Conservation (phyloP, 37 sponge, comb jelly and placozoan genomes). For the Eunapius fragilis region DNA sequence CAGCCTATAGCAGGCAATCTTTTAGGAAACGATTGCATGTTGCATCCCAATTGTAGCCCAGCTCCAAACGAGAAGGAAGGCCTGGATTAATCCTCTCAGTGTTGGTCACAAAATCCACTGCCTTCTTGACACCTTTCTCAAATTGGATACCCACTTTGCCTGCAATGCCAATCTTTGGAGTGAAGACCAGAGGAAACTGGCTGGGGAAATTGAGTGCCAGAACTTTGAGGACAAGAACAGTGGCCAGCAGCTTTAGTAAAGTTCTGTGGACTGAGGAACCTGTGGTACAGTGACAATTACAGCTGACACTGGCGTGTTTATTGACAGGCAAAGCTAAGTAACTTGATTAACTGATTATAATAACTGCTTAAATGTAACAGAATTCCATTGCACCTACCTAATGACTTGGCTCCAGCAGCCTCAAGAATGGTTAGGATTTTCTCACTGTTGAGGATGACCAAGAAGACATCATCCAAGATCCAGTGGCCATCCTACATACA, state of each 20-base stretch:
- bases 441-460: slow-evolving; percentile 18
- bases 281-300: neutral
- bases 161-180: slow-evolving; percentile 21
- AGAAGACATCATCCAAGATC: slow-evolving; percentile 19
- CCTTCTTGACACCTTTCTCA: slow-evolving; percentile 33
- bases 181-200: slow-evolving; percentile 11
- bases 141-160: neutral
- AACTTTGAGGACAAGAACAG: slow-evolving; percentile 38
- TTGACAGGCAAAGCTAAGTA: neutral
- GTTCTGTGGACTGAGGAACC: slow-evolving; percentile 13
- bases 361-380: neutral
- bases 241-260: slow-evolving; percentile 32
- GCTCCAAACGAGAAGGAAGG: slow-evolving; percentile 56
- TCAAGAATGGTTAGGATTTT: slow-evolving; percentile 13
- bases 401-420: slow-evolving; percentile 61
- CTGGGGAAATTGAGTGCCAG: slow-evolving; percentile 6
- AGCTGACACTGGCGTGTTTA: neutral
- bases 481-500: slow-evolving; percentile 51
- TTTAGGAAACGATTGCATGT: neutral
- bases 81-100: slow-evolving; percentile 48
- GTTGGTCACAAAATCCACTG: slow-evolving; percentile 14
- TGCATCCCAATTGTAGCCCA: slow-evolving; percentile 59
- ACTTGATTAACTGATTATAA: neutral
- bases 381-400: slow-evolving; percentile 32
- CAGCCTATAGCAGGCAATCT: neutral